Conservation (phyloP, 2,888 invertebrate species). For the Dorcus hopei region DNA sequence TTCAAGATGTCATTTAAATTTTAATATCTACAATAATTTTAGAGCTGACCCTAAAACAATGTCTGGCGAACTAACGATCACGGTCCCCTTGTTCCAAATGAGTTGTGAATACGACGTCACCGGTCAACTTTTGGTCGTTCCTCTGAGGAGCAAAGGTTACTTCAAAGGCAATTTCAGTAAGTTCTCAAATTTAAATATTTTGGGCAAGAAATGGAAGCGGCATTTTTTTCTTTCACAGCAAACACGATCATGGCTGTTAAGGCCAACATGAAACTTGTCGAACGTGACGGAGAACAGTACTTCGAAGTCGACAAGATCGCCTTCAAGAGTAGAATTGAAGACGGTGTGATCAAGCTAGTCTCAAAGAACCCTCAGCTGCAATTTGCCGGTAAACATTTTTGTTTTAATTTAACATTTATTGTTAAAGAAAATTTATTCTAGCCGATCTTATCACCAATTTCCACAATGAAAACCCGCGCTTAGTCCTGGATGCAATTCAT, state of each 20-base stretch:
- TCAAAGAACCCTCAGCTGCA: constrained; percentile 57
- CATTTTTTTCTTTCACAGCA: constrained; percentile 36
- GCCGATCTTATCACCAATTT: constrained; percentile 67
- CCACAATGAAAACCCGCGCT: constrained; percentile 66
- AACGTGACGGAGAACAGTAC: constrained; percentile 60
- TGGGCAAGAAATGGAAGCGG: too few relatives aligned
- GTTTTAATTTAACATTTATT: not conserved
- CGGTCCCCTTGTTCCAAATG: constrained; percentile 50
- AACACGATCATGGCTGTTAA: constrained; percentile 59
- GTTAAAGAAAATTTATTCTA: constrained; percentile 37
- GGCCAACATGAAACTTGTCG: constrained; percentile 56
- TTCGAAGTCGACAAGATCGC: constrained; percentile 60
- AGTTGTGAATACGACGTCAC: constrained; percentile 55
- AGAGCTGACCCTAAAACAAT: constrained; percentile 51
- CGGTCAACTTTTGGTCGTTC: constrained; percentile 52
- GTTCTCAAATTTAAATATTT: constrained; percentile 29
- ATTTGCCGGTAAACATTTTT: constrained; percentile 51
- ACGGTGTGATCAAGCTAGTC: constrained; percentile 58
- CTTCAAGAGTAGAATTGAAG: constrained; percentile 59
- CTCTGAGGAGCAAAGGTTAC: constrained; percentile 52
- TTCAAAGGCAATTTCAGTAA: constrained; percentile 58
- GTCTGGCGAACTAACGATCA: constrained; percentile 47
- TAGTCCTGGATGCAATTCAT: constrained; percentile 65
- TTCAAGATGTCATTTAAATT: too few relatives aligned
- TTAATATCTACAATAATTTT: constrained; percentile 4